Evolutionary conservation across 1,140 invertebrate genomes (phyloP), one percentile per base, ranked within the genome.

Genomic region (Pseudomyrmex concolor): DNA sequence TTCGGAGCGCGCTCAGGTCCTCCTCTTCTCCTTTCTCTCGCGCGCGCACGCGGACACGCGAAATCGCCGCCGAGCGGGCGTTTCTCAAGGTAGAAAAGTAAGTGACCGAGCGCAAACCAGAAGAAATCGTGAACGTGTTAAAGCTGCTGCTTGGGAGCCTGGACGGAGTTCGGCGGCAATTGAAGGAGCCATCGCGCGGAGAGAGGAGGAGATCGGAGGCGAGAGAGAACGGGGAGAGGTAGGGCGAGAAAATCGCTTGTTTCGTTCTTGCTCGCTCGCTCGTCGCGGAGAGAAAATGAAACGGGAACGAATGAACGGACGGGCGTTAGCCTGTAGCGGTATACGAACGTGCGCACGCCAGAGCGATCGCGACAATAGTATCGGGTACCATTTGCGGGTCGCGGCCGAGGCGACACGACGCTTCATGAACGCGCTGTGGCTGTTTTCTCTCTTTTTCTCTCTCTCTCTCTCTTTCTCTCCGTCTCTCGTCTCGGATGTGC

Each of bases 311-410:
- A 93, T 91, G 86, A 85, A 82, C 72, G 84, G n/a, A 48, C 55
- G 88, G 88, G 87, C 92, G 89, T 90, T 92, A 91, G 90, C 90
- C 89, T 80, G 48, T 94, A 94, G 93, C 93, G 93, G 92, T 94
- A 93, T 93, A 92, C 90, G 83, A 71, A 81, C 59, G 51, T 25
- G 50, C 13, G 13, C 50, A 13, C 13, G 45, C 50, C 8, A 25
- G 54, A n/a, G 86, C 86, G 90, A 93, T 92, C 92, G 91, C 90
- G 90, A 90, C 91, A 90, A 93, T 90, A 86, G 86, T 89, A 93
- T 93, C 91, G 89, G 64, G 54, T 13, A 62, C 8, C 10, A 45
- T 17, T 68, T 50, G 55, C 55, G 84, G 77, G 72, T 12, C 83
- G 85, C 82, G 67, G 73, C 87, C 51, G 64, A 63, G 55, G 72